phyloP scores from a whole-genome alignment of 1,140 invertebrate species.

The Drosophila eugracilis region DNA sequence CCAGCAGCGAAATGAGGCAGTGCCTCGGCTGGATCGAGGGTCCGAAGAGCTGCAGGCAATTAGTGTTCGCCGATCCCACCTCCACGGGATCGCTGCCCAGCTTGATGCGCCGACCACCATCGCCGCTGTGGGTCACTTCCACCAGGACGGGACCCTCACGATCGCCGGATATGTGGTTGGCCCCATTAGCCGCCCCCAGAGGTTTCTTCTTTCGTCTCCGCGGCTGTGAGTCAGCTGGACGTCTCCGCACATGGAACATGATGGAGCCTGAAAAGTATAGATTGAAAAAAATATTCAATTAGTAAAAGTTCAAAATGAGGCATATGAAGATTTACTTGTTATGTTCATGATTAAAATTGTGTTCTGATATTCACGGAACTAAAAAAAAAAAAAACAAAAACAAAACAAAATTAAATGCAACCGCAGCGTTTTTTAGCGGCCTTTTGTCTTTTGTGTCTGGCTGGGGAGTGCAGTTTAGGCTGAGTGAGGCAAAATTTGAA shows the following conservation, averaged over 20 bases:
- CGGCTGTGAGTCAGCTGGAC: slow-evolving; percentile 95
- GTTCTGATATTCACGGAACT: neutral
- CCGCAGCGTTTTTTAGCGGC: slow-evolving; percentile 19
- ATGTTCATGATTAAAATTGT: slow-evolving; percentile 41
- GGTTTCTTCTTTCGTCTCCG: slow-evolving; percentile 96
- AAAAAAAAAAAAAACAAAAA: neutral
- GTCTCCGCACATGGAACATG: slow-evolving; percentile 96
- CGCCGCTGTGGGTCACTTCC: slow-evolving; percentile 88
- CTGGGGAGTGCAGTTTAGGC: slow-evolving; percentile 46
- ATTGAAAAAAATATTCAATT: neutral
- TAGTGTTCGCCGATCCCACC: slow-evolving; percentile 89
- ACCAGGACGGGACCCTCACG: slow-evolving; percentile 86
- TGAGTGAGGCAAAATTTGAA: slow-evolving; percentile 28
- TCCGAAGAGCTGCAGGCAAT: slow-evolving; percentile 89
- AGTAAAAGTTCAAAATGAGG: neutral
- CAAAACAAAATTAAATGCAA: neutral
- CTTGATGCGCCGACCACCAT: slow-evolving; percentile 87
- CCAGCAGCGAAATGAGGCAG: slow-evolving; percentile 96
- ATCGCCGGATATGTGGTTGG: slow-evolving; percentile 84
- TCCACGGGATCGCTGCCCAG: slow-evolving; percentile 88
- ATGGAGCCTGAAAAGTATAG: slow-evolving; percentile 90
- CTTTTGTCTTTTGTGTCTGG: slow-evolving; percentile 42
- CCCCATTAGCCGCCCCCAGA: slow-evolving; percentile 86
- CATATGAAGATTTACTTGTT: slow-evolving; percentile 36
- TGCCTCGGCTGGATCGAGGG: slow-evolving; percentile 95